phyloP scores from a whole-genome alignment of 2,888 invertebrate species.

The Danaus chrysippus region DNA sequence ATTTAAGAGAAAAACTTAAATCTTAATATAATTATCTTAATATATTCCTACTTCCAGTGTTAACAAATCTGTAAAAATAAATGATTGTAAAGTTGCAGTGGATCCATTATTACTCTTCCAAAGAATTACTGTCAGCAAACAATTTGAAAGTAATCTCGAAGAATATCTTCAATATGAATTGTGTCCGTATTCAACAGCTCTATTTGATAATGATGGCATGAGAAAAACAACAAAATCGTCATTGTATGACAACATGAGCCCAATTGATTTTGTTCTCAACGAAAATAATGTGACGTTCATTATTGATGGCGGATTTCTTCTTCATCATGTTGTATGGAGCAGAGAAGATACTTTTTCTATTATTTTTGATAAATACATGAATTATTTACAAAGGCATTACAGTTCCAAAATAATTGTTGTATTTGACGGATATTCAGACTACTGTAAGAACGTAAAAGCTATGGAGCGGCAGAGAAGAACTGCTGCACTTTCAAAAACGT shows the following conservation, averaged over 20 bases:
- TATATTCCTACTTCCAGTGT: conserved; percentile 26
- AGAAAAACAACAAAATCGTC: conserved; percentile 37
- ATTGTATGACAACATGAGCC: conserved; percentile 34
- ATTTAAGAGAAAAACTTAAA: too few relatives aligned
- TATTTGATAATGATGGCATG: conserved; percentile 37
- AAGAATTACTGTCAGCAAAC: conserved; percentile 30
- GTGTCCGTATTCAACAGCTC: conserved; percentile 33
- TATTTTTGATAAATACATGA: conserved; percentile 33
- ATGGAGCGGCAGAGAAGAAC: conserved; percentile 48
- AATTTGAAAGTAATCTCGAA: conserved; percentile 34
- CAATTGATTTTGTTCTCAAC: conserved; percentile 28
- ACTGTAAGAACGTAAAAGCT: conserved; percentile 47
- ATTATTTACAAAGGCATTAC: conserved; percentile 38
- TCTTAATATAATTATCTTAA: too few relatives aligned
- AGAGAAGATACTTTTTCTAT: conserved; percentile 35
- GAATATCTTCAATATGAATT: conserved; percentile 36
- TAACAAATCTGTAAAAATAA: conserved; percentile 30
- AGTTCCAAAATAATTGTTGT: conserved; percentile 38
- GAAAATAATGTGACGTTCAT: conserved; percentile 36
- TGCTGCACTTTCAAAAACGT: conserved; percentile 45
- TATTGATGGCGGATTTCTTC: conserved; percentile 40
- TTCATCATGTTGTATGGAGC: conserved; percentile 44
- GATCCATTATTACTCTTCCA: conserved; percentile 35
- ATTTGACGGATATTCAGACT: conserved; percentile 36
- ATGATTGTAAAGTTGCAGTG: conserved; percentile 32